A percentile compares a stretch with the other conserved stretches of the same genome.
phyloP scores from a whole-genome alignment of 2,888 invertebrate species.

The Hermaeophaga mercurialis region DNA sequence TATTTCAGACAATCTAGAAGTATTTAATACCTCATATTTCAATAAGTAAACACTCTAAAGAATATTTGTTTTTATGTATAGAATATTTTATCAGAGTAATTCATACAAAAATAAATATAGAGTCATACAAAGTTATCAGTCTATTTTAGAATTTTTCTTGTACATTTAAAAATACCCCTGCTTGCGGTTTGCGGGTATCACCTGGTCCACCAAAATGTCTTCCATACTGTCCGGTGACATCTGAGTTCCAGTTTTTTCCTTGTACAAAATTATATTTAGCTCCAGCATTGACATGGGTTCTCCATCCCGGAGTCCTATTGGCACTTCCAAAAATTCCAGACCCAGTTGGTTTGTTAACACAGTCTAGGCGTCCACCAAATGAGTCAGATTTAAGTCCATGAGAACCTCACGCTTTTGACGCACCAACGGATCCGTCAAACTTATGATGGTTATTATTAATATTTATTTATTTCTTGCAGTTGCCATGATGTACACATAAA shows the following conservation, averaged over 20 bases:
- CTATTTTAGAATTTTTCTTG: conserved; percentile 18
- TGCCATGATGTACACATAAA: no score
- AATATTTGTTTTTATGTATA: no score
- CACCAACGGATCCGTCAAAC: not conserved
- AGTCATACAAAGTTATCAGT: no score
- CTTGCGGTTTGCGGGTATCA: conserved; percentile 40
- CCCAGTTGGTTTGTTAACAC: not conserved
- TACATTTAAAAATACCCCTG: conserved; percentile 29
- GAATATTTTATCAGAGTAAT: no score
- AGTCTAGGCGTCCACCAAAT: not conserved
- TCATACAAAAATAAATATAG: no score
- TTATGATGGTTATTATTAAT: not conserved
- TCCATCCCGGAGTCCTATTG: not conserved
- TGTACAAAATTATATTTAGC: not conserved
- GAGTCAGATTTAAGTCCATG: not conserved
- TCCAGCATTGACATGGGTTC: not conserved
- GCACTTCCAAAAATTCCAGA: not conserved
- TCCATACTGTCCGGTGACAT: conserved; percentile 40
- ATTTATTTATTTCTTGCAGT: no score
- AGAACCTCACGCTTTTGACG: not conserved
- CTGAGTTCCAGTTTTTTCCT: conserved; percentile 37
- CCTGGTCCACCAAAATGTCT: conserved; percentile 42
- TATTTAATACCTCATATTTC: no score
- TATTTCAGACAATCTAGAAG: no score
- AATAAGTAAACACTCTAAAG: no score